Evolutionary conservation across 2,888 invertebrate species (phyloP), one percentile per base, ranked within the genome.

Genomic region (Euphydryas editha): DNA sequence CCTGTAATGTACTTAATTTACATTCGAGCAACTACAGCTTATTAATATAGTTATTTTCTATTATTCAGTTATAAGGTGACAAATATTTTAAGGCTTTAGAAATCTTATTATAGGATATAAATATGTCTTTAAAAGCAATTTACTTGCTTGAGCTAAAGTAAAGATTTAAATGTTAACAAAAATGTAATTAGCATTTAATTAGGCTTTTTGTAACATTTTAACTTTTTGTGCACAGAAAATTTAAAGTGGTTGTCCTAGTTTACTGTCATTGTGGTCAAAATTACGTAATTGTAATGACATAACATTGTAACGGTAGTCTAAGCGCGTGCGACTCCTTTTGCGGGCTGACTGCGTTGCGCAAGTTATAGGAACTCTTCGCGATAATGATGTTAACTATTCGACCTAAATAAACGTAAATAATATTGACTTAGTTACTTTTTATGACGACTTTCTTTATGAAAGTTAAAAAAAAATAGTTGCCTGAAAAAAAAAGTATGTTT

Each of bases 251-350:
- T 69, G 65, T 59, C 51, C 68, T 54, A 74, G 70, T 70, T 69
- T 60, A 64, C 65, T 65, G 72, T 68, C 72, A 69, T 63, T 64
- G 67, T 47, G 54, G 67, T 62, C 51, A 36, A 44, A 72, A 72
- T 76, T 74, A 75, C 59, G 72, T 75, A 76, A 76, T 71, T 66
- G 56, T 59, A 65, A 67, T 76, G 73, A 73, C 73, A 73, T 77
- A 77, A 77, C 70, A 62, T 57, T 65, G 67, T 61, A 70, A 67
- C 65, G 61, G 72, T 71, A 75, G 75, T 76, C 75, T 57, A 68
- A 61, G 47, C 70, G 75, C 74, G 75, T 75, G 69, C 71, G 64
- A 61, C 72, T 74, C 73, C 74, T 75, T 69, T 62, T 62, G 54
- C 67, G 64, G 55, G 47, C 39, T 49, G 30, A 39, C 18, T 46